A percentile compares a stretch with the other conserved stretches of the same genome.
Evolutionary conservation across 2,797 vertebrate genomes (phyloP).

Genomic region (Dromococcyx pavoninus): DNA sequence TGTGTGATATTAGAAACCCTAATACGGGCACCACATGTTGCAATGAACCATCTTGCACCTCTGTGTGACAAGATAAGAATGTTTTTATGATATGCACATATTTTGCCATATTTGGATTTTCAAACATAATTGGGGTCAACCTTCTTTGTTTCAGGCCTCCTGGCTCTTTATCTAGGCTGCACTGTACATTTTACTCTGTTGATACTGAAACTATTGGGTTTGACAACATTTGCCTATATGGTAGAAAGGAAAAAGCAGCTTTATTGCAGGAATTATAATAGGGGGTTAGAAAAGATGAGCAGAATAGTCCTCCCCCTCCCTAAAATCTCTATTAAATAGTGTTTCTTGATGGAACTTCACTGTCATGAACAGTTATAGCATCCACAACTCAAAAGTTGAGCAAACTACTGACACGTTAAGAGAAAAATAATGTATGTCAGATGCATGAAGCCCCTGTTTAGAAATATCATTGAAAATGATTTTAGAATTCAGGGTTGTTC

Average conservation of each 20-base stretch:
- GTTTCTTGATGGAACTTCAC: not conserved
- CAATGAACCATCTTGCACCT: not conserved
- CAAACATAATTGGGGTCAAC: not conserved
- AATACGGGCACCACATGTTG: not conserved
- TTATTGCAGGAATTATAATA: not conserved
- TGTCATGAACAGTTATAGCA: not conserved
- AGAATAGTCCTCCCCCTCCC: not conserved
- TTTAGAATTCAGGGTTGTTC: not conserved
- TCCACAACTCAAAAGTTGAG: not conserved
- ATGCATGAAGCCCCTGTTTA: not conserved
- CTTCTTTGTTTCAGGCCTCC: slow-evolving; percentile 3
- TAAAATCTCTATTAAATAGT: not conserved
- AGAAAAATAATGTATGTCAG: not conserved
- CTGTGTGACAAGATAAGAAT: slow-evolving; percentile 1
- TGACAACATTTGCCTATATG: not conserved
- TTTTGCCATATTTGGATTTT: not conserved
- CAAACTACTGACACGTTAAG: not conserved
- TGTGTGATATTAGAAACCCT: slow-evolving; percentile 47
- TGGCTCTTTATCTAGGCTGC: not conserved
- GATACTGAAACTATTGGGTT: not conserved
- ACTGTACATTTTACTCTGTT: not conserved
- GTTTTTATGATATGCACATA: not conserved
- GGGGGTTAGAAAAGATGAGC: not conserved
- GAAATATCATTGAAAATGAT: not conserved
- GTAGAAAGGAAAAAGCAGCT: not conserved